Base-by-base conservation (phyloP, 2,113 vertebrate species). In the Calyptommatus sinebrachiatus region DNA sequence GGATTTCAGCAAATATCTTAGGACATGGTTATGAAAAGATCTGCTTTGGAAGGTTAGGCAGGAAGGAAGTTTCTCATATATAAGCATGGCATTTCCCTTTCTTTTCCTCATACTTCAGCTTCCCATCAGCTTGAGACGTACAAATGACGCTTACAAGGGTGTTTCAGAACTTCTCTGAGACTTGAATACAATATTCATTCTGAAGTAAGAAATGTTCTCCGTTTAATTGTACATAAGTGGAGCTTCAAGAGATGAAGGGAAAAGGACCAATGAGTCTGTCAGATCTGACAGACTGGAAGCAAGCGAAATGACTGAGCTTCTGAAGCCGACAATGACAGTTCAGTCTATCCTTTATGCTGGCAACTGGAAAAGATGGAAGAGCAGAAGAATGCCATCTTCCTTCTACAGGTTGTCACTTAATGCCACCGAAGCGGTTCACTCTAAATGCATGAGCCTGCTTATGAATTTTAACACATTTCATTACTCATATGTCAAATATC, bases 381-480 rank as follows among this genome's bases (percentile, higher is more conserved):
- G 68, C 12, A 29, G 41, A 45, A 28, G 61, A 62, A 8, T 63
- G 14, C 22, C 20, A 11, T 21, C 46, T 26, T n/a, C 45, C 22
- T 10, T 7, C 53, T 3, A 41, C 22, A 29, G 57, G 45, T 53
- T 71, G 73, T 41, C 73, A 82, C 63, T 81, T 63, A 71, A 71
- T 71, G 57, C 80, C 53, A 71, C 80, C n/a, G 67, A 76, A 65
- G 14, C 73, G 14, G 22, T 28, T 71, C 60, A 65, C 28, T 71
- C 16, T 76, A 71, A 71, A 76, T 82, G 73, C 61, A 76, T 76
- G 67, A 82, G 50, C 28, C 67, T 76, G 31, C 73, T 63, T 71
- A 82, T 77, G 74, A 77, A 82, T 77, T 76, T 76, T 71, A 71
- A 66, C 60, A 77, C 60, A 77, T 77, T 41, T 65, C 60, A 77